Conservation (phyloP, 2,797 vertebrate species). For the Microchirus variegatus region DNA sequence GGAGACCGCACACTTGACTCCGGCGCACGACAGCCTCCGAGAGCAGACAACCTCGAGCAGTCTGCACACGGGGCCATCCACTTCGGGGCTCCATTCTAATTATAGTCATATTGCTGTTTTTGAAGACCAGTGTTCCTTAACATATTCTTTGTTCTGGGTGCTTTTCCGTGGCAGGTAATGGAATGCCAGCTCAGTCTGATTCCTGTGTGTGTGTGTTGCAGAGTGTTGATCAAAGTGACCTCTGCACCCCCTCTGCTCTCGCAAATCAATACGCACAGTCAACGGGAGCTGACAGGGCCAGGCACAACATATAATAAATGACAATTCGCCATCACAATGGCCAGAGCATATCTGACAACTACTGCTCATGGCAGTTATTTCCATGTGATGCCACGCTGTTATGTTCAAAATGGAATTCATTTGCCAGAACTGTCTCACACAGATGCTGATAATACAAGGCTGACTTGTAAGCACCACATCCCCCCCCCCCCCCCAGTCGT, state of each 20-base stretch:
- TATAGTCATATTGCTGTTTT: slow-evolving; percentile 85
- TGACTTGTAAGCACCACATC: slow-evolving; percentile 87
- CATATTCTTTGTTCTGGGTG: slow-evolving; percentile 88
- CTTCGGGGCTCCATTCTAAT: slow-evolving; percentile 83
- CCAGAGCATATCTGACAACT: slow-evolving; percentile 87
- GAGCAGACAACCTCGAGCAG: slow-evolving; percentile 67
- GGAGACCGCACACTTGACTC: slow-evolving; percentile 67
- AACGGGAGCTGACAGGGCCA: slow-evolving; percentile 85
- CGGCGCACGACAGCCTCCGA: slow-evolving; percentile 74
- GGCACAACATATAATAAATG: slow-evolving; percentile 92
- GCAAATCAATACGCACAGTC: slow-evolving; percentile 89
- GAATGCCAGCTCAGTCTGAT: slow-evolving; percentile 89
- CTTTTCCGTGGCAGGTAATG: slow-evolving; percentile 86
- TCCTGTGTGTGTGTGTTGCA: slow-evolving; percentile 81
- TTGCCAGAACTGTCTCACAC: slow-evolving; percentile 85
- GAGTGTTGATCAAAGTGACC: slow-evolving; percentile 93
- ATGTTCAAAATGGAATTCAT: slow-evolving; percentile 90
- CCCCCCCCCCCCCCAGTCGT: slow-evolving; percentile 85
- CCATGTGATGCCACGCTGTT: slow-evolving; percentile 86
- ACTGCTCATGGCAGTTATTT: slow-evolving; percentile 88
- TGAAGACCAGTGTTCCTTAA: slow-evolving; percentile 85
- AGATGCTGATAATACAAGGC: slow-evolving; percentile 89
- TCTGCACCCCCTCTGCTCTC: slow-evolving; percentile 83
- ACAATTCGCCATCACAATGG: slow-evolving; percentile 83
- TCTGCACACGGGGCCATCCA: slow-evolving; percentile 71